phyloP scores from a whole-genome alignment of 1,140 invertebrate species.

The Lepidurus apus region DNA sequence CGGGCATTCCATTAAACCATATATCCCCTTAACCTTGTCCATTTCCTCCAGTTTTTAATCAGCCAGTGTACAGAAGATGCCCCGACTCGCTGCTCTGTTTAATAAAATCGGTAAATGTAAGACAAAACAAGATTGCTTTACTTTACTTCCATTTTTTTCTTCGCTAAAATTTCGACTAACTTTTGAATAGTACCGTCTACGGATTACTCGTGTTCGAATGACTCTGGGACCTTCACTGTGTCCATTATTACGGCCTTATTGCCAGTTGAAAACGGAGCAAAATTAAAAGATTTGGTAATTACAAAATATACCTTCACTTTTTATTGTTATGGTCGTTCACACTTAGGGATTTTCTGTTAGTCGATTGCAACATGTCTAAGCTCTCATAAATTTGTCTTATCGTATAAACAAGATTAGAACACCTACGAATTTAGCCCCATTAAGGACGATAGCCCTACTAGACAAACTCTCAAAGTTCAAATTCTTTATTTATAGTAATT shows the following conservation, averaged over 20 bases:
- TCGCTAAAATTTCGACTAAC: not conserved
- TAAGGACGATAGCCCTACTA: not conserved
- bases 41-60: conserved; percentile 5
- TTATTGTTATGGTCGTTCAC: not conserved
- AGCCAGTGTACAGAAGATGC: not conserved
- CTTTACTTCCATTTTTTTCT: not conserved
- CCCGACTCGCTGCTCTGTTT: not conserved
- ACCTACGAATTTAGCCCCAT: not conserved
- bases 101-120: not conserved
- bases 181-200: not conserved
- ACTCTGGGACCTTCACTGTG: not conserved
- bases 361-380: not conserved
- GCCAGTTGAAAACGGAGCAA: not conserved
- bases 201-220: not conserved
- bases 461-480: not conserved
- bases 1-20: not conserved
- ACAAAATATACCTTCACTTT: not conserved
- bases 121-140: too few relatives aligned
- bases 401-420: not conserved
- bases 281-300: conserved; percentile 8
- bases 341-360: not conserved
- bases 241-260: not conserved
- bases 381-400: not conserved
- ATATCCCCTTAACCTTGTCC: not conserved
- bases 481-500: not conserved